These are phyloP conservation scores for Chloroceryle inda DNA, from an alignment of 2,797 vertebrate species.

Conservation along the genomic window DNA sequence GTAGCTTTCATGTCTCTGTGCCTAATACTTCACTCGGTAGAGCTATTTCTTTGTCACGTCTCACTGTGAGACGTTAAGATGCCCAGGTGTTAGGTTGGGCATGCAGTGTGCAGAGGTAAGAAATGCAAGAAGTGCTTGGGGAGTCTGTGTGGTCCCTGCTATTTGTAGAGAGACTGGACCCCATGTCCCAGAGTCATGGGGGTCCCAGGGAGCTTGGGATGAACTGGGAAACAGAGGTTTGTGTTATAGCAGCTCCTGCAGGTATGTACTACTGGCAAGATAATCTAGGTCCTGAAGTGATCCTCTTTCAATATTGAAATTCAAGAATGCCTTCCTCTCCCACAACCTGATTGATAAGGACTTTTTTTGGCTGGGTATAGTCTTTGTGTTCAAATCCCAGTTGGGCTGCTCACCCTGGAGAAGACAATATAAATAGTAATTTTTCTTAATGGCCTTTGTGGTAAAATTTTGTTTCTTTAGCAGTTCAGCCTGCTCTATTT, in stretches of 20 bases:
- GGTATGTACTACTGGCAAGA: background rate
- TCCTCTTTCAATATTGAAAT: background rate
- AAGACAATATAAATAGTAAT: background rate
- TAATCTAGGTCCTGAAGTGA: background rate
- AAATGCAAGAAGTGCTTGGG: background rate
- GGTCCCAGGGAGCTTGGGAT: rapidly evolving
- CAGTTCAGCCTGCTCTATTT: background rate
- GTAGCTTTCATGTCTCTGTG: background rate
- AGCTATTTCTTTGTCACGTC: background rate
- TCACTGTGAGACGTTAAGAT: background rate
- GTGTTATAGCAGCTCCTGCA: background rate
- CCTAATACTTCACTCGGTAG: rapidly evolving
- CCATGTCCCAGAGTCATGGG: rapidly evolving
- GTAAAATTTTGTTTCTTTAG: background rate
- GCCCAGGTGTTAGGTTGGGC: background rate
- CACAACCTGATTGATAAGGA: rapidly evolving
- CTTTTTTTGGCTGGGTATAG: background rate
- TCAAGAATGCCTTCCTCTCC: background rate
- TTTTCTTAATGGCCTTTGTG: background rate
- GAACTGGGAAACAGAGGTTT: background rate
- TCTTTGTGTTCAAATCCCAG: background rate
- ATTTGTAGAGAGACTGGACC: background rate
- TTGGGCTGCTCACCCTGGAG: background rate
- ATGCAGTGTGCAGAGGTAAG: rapidly evolving
- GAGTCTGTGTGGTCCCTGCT: background rate